phyloP scores from a whole-genome alignment of 2,888 invertebrate species.

The Syrista parreyssii region DNA sequence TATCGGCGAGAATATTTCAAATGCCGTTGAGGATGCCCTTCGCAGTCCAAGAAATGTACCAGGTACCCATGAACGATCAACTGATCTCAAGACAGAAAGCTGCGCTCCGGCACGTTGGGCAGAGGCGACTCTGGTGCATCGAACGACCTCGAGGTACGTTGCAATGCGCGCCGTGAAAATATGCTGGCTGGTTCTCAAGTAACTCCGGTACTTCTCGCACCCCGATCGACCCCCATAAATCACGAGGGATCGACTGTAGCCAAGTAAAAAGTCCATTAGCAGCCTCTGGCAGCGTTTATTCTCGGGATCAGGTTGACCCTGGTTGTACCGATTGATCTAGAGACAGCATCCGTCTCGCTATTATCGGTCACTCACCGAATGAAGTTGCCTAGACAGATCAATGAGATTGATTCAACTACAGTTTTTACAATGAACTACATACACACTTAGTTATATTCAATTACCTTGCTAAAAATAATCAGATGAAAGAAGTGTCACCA shows the following conservation, averaged over 20 bases:
- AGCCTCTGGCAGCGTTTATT: not conserved
- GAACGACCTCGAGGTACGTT: slow-evolving; percentile 33
- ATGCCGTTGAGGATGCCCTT: not conserved
- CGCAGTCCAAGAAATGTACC: not conserved
- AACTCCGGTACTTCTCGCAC: not conserved
- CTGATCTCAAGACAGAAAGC: not conserved
- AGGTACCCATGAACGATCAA: not conserved
- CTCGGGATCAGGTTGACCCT: not conserved
- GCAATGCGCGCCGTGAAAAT: slow-evolving; percentile 6
- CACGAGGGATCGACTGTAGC: not conserved
- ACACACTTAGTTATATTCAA: not conserved
- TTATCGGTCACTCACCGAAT: not conserved
- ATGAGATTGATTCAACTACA: not conserved
- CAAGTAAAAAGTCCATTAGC: not conserved
- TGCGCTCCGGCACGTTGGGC: not conserved
- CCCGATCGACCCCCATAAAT: not conserved
- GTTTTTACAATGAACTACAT: not conserved
- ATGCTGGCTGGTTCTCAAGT: not conserved
- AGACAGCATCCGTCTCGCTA: not conserved
- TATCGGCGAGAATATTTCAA: not conserved
- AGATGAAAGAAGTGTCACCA: not conserved
- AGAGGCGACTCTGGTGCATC: slow-evolving; percentile 20
- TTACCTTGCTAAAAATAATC: not conserved
- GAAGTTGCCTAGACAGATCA: not conserved
- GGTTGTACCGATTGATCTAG: not conserved